Base-by-base conservation (phyloP, 2,113 vertebrate genomes). In the Hypanus sabinus region DNA sequence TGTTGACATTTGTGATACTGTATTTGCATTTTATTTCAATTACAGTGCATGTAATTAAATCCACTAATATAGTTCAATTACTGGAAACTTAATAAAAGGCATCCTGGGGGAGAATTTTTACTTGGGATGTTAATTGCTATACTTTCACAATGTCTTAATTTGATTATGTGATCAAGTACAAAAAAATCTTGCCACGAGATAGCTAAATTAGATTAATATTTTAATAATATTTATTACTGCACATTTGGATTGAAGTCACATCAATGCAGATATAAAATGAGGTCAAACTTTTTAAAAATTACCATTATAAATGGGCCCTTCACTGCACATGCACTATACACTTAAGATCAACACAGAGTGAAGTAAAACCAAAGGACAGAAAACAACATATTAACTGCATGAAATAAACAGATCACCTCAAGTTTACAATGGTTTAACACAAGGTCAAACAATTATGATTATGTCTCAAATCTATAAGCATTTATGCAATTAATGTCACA, bases 91-190 rank as follows among this genome's bases (percentile, higher is more conserved):
- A 65, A 85, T 12, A 46, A 1, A 36, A n/a, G 24, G 30, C 79
- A 60, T 38, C 80, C 11, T 87, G 36, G 22, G 30, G 12, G 68
- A 87, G 62, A 75, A 93, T 46, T 71, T 80, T 75, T 76, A 76
- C 30, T 70, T 79, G 33, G 92, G n/a, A 79, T 75, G 3, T 6
- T 93, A 94, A 95, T 94, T 94, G 83, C 83, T 83, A 68, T 33
- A 73, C 90, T 16, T 62, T 6, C 36, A 71, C n/a, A 93, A 27
- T 73, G 46, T 73, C 36, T 68, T 73, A 46, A 93, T 55, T 93
- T 75, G 38, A 75, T n/a, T 22, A 55, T 20, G 16, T 75, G 11
- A 20, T 46, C 3, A 93, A 73, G 68, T 22, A 24, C n/a, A 93
- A 87, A 92, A 70, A 88, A 62, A 88, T 12, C 55, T 60, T 33